A percentile compares a stretch with the other conserved stretches of the same genome.
These are phyloP conservation scores for Porites australiensis DNA, from an alignment of 64 coral and sea anemone genomes.

Conservation along the genomic window DNA sequence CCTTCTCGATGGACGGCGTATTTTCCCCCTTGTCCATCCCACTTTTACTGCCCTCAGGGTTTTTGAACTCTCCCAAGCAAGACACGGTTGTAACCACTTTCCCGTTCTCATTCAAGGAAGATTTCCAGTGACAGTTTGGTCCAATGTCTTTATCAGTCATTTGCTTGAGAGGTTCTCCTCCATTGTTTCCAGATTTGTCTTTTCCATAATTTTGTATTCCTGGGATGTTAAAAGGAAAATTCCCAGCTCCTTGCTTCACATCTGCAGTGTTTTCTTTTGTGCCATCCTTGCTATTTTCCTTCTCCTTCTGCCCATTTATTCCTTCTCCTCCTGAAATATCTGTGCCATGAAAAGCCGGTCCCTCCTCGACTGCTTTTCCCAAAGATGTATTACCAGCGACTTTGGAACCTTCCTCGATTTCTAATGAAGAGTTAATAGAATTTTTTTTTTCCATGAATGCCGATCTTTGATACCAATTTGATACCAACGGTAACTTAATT, in stretches of 20 bases:
- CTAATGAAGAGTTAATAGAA: background rate
- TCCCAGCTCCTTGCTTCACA: background rate
- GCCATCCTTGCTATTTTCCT: background rate
- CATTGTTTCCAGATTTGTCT: background rate
- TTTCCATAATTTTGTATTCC: slow-evolving; percentile 27
- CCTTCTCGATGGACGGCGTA: background rate
- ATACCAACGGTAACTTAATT: too few relatives aligned
- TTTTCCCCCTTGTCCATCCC: background rate
- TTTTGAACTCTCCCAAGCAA: slow-evolving; percentile 26
- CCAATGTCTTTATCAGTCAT: slow-evolving; percentile 21
- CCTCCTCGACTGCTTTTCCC: background rate
- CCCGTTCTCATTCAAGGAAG: background rate
- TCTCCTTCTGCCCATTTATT: too few relatives aligned
- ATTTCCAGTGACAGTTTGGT: slow-evolving; percentile 46
- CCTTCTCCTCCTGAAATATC: background rate
- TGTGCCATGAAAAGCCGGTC: background rate
- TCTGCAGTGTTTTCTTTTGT: background rate
- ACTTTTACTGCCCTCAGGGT: background rate
- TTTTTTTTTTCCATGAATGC: too few relatives aligned
- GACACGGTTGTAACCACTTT: background rate
- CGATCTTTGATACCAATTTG: too few relatives aligned
- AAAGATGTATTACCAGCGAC: background rate
- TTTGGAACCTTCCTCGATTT: background rate
- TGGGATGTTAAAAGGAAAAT: slow-evolving; percentile 31
- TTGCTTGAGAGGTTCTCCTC: background rate